Base-by-base conservation (phyloP, 2,797 vertebrate species). In the Clarias pachynema region DNA sequence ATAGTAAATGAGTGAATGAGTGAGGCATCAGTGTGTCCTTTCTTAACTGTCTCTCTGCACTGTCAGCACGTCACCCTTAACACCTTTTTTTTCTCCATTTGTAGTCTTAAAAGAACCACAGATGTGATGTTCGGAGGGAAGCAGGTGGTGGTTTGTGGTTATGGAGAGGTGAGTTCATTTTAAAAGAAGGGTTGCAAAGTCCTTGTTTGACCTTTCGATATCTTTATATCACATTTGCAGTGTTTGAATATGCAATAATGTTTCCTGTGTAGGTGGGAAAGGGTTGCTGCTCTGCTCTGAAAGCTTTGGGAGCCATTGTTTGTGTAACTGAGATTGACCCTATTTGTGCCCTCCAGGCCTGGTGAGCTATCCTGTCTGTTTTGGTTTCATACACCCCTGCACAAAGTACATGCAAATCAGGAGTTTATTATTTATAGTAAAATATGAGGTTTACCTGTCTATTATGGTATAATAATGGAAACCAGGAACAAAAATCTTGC, bases 121-220 rank as follows among this genome's bases (percentile, higher is more conserved):
- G 98, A 99, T 91, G 97, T 99, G 87, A 99, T 99, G 98, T 99
- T 99, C 92, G 98, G 98, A 93, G 98, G 98, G 87, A 99, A 99
- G 91, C 98, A 99, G 91, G 97, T 99, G 86, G 96, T 99, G 85
- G 97, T 99, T 89, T 99, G 98, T 93, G 98, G 98, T 87, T 99
- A 99, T 89, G 98, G 98, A 92, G 98, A 99, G 97, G 98, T 99
- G 93, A 97, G 91, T 95, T 81, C 3, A 15, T 70, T 78, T 77
- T 26, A 69, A 18, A 34, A 29, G 65, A 49, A 63, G 31, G 3
- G 15, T 22, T 70, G 37, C 26, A 49, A 14, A 59, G 65, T 68
- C 26, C 69, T 77, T 81, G 70, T 22, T 77, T n/a, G 6, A 68
- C 16, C 14, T 29, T 31, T 83, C 70, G 31, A 57, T 87, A 85